A percentile compares a stretch with the other conserved stretches of the same genome.
Evolutionary conservation across 2,888 invertebrate species (phyloP).

Genomic region (Dolichopus griseipennis): DNA sequence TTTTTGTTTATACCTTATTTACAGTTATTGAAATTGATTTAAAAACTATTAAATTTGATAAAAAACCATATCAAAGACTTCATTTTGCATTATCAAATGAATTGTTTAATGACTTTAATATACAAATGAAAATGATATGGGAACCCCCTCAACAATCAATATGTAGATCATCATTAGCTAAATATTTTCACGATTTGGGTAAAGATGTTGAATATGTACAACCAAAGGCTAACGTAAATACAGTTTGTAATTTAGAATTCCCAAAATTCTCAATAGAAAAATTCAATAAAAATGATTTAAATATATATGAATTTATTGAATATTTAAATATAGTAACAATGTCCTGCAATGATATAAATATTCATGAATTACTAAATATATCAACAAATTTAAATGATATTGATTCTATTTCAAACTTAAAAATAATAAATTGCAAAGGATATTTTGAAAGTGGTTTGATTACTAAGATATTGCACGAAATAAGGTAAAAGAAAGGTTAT

Average conservation of each 20-base stretch:
- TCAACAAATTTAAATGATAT: background rate
- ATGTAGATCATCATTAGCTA: constrained; percentile 53
- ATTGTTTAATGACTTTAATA: background rate
- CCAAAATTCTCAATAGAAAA: constrained; percentile 34
- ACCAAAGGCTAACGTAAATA: constrained; percentile 37
- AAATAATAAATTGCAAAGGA: constrained; percentile 40
- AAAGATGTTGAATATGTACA: constrained; percentile 44
- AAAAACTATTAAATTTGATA: constrained; percentile 8
- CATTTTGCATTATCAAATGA: background rate
- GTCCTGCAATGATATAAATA: constrained; percentile 36
- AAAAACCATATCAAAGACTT: background rate
- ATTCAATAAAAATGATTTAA: constrained; percentile 20
- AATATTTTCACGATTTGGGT: constrained; percentile 46
- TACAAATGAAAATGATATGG: constrained; percentile 39
- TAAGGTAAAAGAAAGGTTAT: constrained; percentile 32
- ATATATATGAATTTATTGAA: constrained; percentile 43
- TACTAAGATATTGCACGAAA: constrained; percentile 33
- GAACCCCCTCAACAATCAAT: constrained; percentile 44
- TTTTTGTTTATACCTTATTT: background rate
- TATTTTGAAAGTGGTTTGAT: constrained; percentile 44
- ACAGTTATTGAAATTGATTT: constrained; percentile 21
- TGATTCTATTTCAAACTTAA: background rate
- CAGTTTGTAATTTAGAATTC: constrained; percentile 38
- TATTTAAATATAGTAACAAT: constrained; percentile 50
- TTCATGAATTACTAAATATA: background rate